phyloP scores from a whole-genome alignment of 2,113 vertebrate genomes.

The Megaceryle maxima region DNA sequence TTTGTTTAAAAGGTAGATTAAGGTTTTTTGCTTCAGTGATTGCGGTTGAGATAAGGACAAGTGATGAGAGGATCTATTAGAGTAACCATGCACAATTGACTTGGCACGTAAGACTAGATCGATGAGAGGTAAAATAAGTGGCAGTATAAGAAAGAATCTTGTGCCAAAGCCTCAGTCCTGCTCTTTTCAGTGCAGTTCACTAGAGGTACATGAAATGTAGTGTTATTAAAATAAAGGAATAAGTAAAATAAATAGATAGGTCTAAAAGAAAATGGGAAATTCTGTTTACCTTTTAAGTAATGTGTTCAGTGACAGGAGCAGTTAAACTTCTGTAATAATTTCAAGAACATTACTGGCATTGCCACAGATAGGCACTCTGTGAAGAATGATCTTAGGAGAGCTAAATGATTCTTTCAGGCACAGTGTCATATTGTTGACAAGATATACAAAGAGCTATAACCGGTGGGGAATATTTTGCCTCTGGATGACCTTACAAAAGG shows the following conservation, averaged over 20 bases:
- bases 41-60: conserved; percentile 31
- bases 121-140: conserved; percentile 17
- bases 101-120: neutral
- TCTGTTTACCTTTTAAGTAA: neutral
- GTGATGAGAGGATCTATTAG: conserved; percentile 34
- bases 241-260: neutral
- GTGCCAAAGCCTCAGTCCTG: conserved; percentile 2
- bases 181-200: neutral
- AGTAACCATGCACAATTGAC: neutral
- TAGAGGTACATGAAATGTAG: neutral
- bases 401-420: neutral
- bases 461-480: neutral
- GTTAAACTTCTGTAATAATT: neutral
- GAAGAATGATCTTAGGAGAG: neutral
- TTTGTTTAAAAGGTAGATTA: conserved; percentile 56
- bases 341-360: neutral
- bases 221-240: neutral
- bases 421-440: neutral
- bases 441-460: neutral
- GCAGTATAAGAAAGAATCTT: neutral
- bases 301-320: neutral
- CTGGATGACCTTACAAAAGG: neutral
- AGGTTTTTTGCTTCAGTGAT: conserved; percentile 32
- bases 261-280: neutral
- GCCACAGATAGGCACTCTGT: neutral